Evolutionary conservation across 2,888 invertebrate species (phyloP).

Genomic region (Nomada fucata): DNA sequence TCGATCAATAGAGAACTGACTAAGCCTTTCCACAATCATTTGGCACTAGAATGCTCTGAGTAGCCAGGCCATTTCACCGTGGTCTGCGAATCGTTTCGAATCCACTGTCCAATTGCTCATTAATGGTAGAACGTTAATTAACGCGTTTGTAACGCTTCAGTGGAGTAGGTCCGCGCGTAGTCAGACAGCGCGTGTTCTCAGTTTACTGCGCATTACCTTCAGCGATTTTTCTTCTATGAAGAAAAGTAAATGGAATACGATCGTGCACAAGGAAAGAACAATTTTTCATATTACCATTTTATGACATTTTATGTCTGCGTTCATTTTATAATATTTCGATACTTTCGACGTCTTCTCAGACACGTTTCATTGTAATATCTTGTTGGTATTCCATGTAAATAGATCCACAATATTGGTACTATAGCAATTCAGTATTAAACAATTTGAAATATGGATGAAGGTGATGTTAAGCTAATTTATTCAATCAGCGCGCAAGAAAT

Average conservation of each 20-base stretch:
- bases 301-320: no score
- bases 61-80: neutral
- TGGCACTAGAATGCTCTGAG: slow-evolving; percentile 5
- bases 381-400: no score
- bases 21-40: neutral
- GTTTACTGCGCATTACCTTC: neutral
- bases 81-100: slow-evolving; percentile 6
- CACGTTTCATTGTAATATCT: no score
- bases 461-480: no score
- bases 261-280: no score
- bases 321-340: no score
- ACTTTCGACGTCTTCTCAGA: no score
- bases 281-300: no score
- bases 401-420: no score
- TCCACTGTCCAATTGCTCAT: slow-evolving; percentile 5
- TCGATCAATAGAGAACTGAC: neutral
- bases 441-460: no score
- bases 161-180: neutral
- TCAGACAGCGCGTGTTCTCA: neutral
- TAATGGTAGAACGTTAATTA: slow-evolving; percentile 21
- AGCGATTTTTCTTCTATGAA: neutral
- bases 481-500: no score
- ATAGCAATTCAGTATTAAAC: no score
- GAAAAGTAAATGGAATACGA: neutral
- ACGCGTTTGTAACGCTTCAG: neutral